phyloP scores from a whole-genome alignment of 2,797 vertebrate genomes.

The Mareca strepera region DNA sequence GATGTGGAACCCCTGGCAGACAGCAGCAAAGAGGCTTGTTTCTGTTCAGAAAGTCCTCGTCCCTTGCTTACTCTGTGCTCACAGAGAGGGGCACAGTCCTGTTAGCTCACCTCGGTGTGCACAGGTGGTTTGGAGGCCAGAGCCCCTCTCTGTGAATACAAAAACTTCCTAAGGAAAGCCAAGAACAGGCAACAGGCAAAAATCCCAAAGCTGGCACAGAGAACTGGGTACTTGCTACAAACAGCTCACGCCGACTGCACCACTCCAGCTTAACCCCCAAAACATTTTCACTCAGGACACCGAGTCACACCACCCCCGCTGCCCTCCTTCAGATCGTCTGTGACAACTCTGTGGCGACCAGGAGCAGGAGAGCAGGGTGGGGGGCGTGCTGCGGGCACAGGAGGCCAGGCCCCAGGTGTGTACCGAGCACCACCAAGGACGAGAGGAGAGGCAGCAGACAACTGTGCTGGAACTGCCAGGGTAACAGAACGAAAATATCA shows the following conservation, averaged over 20 bases:
- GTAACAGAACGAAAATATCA: not conserved
- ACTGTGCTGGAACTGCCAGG: not conserved
- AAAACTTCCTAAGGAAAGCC: not conserved
- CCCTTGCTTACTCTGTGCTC: not conserved
- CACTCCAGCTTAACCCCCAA: not conserved
- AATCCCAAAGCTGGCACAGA: not conserved
- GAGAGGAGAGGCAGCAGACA: not conserved
- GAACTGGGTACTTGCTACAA: not conserved
- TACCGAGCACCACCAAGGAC: not conserved
- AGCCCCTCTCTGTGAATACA: not conserved
- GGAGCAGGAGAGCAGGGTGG: accelerated
- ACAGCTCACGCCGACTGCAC: not conserved
- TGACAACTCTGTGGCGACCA: not conserved
- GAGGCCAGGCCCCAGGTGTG: accelerated
- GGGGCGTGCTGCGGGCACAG: not conserved
- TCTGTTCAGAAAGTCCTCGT: not conserved
- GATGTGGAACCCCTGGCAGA: not conserved
- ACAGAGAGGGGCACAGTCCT: not conserved
- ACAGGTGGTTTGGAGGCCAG: not conserved
- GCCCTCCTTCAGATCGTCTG: not conserved
- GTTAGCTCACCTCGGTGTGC: not conserved
- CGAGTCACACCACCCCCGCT: not conserved
- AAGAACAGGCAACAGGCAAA: not conserved
- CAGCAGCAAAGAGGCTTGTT: not conserved
- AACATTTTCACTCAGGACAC: not conserved